Base-by-base conservation (phyloP, 2,797 vertebrate species). In the Rhadinocentrus ornatus region DNA sequence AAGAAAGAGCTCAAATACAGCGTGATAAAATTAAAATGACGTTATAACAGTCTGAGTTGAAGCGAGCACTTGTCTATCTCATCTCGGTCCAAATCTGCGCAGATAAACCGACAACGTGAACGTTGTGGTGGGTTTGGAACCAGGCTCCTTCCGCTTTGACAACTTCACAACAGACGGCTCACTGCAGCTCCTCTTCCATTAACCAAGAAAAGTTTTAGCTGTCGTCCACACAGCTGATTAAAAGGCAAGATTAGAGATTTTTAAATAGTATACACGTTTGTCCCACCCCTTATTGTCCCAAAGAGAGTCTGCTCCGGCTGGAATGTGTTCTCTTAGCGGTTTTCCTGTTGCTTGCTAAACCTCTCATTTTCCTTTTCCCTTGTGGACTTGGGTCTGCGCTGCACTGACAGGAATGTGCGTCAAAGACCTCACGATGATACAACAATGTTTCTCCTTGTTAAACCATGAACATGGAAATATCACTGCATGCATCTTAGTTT, bases 251-350 rank as follows among this genome's bases (percentile, higher is more conserved):
- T 95, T 87, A 83, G 59, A 83, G 87, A 83, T 92, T 88, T 86
- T 90, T 61, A 86, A 91, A 88, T 82, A 76, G 81, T 76, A 67
- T 81, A 79, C 74, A 84, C 81, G 55, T 73, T 83, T 46, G 94
- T 93, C 93, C 94, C 94, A 93, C 94, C 94, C 93, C 91, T 92
- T 82, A 94, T 94, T 94, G 94, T 94, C 89, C 91, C 82, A 70
- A 29, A 68, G 88, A 66, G 88, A 70, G 64, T 85, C 87, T 67
- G 90, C 88, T 75, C 81, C 20, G 86, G 15, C 78, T 84, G 93
- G 93, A 95, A 94, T 95, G 92, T 89, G 92, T 90, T 91, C 92
- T 93, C 93, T 91, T 85, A 80, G 92, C 91, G 88, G 91, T 91
- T 94, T 95, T 94, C 94, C 94, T 95, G 94, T 94, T 93, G 72